A percentile compares a stretch with the other conserved stretches of the same genome.
Evolutionary conservation across 1,140 invertebrate species (phyloP).

Genomic region (Ganaspis sp.): DNA sequence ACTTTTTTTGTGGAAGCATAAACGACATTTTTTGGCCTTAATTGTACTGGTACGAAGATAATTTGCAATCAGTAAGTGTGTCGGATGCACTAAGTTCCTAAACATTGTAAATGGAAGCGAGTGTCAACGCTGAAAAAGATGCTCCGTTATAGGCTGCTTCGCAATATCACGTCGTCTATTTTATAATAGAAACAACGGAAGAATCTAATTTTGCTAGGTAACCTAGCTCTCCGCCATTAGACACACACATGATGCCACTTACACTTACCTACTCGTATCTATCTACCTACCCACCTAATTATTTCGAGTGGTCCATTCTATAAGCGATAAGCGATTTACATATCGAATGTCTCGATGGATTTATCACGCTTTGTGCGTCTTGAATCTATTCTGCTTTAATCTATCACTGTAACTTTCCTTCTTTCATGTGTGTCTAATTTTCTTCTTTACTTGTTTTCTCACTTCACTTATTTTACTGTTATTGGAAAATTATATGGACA

Average conservation of each 20-base stretch:
- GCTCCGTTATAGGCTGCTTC: constrained; percentile 58
- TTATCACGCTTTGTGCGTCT: constrained; percentile 61
- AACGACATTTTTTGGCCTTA: too few species aligned
- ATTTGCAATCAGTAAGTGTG: not conserved
- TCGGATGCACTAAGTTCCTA: constrained; percentile 37
- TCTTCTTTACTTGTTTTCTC: not conserved
- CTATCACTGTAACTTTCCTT: constrained; percentile 33
- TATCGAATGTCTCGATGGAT: constrained; percentile 72
- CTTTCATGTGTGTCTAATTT: not conserved
- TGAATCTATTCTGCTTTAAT: constrained; percentile 51
- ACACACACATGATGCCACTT: constrained; percentile 63
- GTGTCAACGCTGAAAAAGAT: constrained; percentile 57
- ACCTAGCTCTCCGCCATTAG: constrained; percentile 53
- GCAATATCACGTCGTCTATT: constrained; percentile 74
- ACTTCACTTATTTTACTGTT: too few species aligned
- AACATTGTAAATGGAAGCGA: constrained; percentile 46
- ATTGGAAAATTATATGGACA: too few species aligned
- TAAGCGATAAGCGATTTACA: constrained; percentile 76
- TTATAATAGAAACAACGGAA: constrained; percentile 78
- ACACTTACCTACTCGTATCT: constrained; percentile 62
- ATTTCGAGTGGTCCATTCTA: constrained; percentile 73
- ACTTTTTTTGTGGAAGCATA: too few species aligned
- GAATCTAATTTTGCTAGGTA: constrained; percentile 73
- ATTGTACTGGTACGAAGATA: not conserved
- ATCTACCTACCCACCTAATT: constrained; percentile 68